Evolutionary conservation across 2,113 vertebrate genomes (phyloP), one percentile per base, ranked within the genome.

Genomic region (Gorsachius goisagi): DNA sequence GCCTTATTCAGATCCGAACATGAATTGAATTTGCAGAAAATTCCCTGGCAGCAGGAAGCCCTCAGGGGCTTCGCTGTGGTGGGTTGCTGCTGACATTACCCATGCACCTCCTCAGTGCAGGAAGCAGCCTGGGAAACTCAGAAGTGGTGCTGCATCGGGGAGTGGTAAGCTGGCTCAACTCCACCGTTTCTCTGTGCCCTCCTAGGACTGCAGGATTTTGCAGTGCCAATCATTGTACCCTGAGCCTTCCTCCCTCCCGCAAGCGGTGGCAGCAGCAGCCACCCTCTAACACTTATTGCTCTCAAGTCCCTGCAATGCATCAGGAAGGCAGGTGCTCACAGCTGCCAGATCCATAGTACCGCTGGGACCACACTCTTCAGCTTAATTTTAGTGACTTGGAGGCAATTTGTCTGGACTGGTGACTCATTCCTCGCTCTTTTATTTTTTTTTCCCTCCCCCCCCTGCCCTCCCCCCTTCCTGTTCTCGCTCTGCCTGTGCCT

Each of bases 351-450:
- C 89, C 90, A 88, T 37, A 49, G 86, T 50, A 94, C 95, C 28
- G 0, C 67, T 82, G 95, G 93, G 95, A 96, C 63, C 50, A n/a
- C 78, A 85, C 74, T 97, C 95, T 81, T 89, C 88, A 27, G 88
- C 73, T 96, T 97, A 95, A 96, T 97, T 97, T 96, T 95, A 95
- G 78, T 85, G 88, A 92, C 92, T 95, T 63, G n/a, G 82, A 95
- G 86, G 95, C 94, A 94, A 94, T 97, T 96, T 93, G 76, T 96
- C 97, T 96, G 90, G 90, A 67, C 72, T 68, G 91, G 86, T 97
- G 97, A 97, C 96, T 97, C 97, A 97, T 95, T 86, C 95, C 63
- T 96, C 1, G 72, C 59, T 82, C 79, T 81, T 84, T 62, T 44
- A 33, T 68, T 79, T 30, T 64, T 52, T 49, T 49, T 72, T 82